phyloP scores from a whole-genome alignment of 1,140 invertebrate species.

The Nylanderia fulva region DNA sequence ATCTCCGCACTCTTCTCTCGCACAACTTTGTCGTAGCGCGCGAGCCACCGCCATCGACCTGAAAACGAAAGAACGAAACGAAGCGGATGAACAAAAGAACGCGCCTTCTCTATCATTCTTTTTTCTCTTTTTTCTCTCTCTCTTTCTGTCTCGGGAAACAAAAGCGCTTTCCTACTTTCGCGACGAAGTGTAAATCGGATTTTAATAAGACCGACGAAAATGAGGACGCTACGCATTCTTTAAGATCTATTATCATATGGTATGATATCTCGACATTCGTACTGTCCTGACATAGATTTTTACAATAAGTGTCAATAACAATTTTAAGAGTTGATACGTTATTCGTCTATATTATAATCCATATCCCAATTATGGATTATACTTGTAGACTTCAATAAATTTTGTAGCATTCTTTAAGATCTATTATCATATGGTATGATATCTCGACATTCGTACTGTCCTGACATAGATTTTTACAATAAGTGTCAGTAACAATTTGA shows the following conservation, averaged over 20 bases:
- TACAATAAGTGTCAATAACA: not conserved
- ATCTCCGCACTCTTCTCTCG: slow-evolving; percentile 29
- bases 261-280: not conserved
- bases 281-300: not conserved
- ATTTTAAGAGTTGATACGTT: not conserved
- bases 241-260: slow-evolving; percentile 6
- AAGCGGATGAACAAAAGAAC: slow-evolving; percentile 39
- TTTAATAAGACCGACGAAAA: slow-evolving; percentile 51
- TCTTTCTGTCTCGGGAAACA: slow-evolving; percentile 24
- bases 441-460: not conserved
- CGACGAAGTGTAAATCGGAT: slow-evolving; percentile 58
- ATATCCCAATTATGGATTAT: not conserved
- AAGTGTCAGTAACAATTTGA: not conserved
- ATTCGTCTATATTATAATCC: not conserved
- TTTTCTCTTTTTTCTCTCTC: not conserved
- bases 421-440: not conserved
- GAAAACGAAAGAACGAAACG: slow-evolving; percentile 48
- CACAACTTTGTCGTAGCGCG: slow-evolving; percentile 24
- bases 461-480: not conserved
- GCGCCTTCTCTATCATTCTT: slow-evolving; percentile 9
- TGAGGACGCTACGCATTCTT: slow-evolving; percentile 2
- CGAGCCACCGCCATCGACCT: not conserved
- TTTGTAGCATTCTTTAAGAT: slow-evolving; percentile 15
- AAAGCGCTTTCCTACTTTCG: slow-evolving; percentile 46
- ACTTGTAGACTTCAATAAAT: slow-evolving; percentile 4